Evolutionary conservation across 35 echinoderm and acorn worm genomes (phyloP).

Genomic region (Chiridota heheva): DNA sequence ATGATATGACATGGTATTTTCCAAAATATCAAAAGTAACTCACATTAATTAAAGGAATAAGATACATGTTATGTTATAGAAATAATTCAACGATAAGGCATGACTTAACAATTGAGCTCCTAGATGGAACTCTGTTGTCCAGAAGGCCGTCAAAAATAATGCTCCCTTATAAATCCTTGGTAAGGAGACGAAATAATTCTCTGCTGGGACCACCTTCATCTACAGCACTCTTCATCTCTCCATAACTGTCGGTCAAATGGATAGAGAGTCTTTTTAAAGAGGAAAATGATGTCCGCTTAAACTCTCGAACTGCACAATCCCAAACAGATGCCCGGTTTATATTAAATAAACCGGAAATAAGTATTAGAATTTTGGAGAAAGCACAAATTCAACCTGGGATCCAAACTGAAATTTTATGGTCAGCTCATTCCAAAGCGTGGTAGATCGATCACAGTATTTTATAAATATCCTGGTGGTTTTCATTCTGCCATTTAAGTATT

Average conservation of each 20-base stretch:
- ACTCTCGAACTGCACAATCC: conserved; percentile 15
- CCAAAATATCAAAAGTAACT: too few species aligned
- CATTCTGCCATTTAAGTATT: too few species aligned
- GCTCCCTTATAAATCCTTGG: not conserved
- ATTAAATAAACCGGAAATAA: too few species aligned
- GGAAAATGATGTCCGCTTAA: not conserved
- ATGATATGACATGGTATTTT: too few species aligned
- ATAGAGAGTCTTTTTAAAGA: not conserved
- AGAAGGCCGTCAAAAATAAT: conserved; percentile 10
- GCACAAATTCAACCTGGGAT: too few species aligned
- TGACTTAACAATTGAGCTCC: not conserved
- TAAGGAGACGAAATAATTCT: conserved; percentile 16
- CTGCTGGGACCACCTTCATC: conserved; percentile 22
- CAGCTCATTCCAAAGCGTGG: too few species aligned
- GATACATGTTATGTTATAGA: too few species aligned
- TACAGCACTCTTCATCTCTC: conserved; percentile 5
- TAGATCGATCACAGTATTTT: too few species aligned
- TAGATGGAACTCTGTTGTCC: not conserved
- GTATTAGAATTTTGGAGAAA: too few species aligned
- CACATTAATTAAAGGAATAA: too few species aligned
- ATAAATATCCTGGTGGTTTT: too few species aligned
- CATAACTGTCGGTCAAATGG: conserved; percentile 8
- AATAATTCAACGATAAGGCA: not conserved
- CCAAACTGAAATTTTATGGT: too few species aligned
- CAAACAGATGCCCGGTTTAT: conserved; percentile 4